Evolutionary conservation across 2,888 invertebrate species (phyloP).

Genomic region (Pachliopta kotzebuea): DNA sequence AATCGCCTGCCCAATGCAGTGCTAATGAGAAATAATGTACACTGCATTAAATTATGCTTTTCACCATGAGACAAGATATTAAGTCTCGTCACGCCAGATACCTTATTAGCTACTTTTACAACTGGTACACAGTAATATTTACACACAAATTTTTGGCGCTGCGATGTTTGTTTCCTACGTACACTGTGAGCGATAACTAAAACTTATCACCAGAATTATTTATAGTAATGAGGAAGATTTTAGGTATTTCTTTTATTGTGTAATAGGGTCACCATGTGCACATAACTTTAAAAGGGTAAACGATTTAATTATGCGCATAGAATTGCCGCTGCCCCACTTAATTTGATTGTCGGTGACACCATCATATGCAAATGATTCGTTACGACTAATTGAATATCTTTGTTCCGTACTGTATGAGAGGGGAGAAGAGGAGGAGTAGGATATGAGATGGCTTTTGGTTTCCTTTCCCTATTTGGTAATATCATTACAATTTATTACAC

Average conservation of each 20-base stretch:
- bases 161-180: too few species aligned
- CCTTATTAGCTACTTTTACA: too few species aligned
- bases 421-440: conserved; percentile 15
- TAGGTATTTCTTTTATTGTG: background rate
- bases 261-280: conserved; percentile 42
- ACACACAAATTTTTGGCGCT: too few species aligned
- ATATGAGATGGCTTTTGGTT: conserved; percentile 55
- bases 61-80: too few species aligned
- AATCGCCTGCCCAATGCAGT: too few species aligned
- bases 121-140: too few species aligned
- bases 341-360: conserved; percentile 74
- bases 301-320: conserved; percentile 69
- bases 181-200: too few species aligned
- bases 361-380: conserved; percentile 72
- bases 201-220: background rate
- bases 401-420: conserved; percentile 52
- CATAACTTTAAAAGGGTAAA: conserved; percentile 58
- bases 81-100: too few species aligned
- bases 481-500: conserved; percentile 34
- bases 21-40: too few species aligned
- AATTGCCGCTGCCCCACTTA: conserved; percentile 65
- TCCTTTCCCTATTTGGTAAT: conserved; percentile 35
- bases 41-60: too few species aligned
- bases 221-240: background rate
- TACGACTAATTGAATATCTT: conserved; percentile 75